Conservation (phyloP, 2,113 vertebrate genomes). For the Lamprologus tigripictilis region DNA sequence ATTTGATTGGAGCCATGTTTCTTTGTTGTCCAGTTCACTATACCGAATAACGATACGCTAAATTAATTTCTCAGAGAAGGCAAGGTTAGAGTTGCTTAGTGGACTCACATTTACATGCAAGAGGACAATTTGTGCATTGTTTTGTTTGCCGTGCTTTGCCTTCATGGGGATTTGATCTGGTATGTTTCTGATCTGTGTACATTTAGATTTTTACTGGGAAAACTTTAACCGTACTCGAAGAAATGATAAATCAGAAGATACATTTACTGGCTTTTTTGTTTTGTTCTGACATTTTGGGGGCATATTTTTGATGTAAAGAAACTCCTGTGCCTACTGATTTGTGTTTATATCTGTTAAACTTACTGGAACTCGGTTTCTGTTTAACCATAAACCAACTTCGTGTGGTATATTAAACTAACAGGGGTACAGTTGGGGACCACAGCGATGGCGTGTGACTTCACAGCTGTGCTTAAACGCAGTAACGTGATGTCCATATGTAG, state of each 20-base stretch:
- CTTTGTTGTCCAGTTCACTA: not conserved
- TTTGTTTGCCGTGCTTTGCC: not conserved
- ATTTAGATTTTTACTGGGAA: not conserved
- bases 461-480: slow-evolving; percentile 24
- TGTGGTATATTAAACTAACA: not conserved
- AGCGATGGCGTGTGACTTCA: not conserved
- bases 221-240: not conserved
- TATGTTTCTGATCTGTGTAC: not conserved
- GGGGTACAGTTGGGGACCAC: not conserved
- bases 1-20: slow-evolving; percentile 10
- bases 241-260: not conserved
- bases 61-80: not conserved
- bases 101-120: not conserved
- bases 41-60: not conserved
- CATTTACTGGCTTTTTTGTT: not conserved
- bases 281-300: not conserved
- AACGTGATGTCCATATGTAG: slow-evolving; percentile 37
- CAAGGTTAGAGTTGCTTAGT: not conserved
- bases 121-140: not conserved
- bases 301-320: not conserved
- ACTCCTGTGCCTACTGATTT: not conserved
- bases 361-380: not conserved
- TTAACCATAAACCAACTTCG: not conserved
- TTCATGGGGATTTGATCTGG: not conserved
- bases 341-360: not conserved